These are phyloP conservation scores for Synodontis membranacea DNA, from an alignment of 2,113 vertebrate genomes.

Conservation along the genomic window DNA sequence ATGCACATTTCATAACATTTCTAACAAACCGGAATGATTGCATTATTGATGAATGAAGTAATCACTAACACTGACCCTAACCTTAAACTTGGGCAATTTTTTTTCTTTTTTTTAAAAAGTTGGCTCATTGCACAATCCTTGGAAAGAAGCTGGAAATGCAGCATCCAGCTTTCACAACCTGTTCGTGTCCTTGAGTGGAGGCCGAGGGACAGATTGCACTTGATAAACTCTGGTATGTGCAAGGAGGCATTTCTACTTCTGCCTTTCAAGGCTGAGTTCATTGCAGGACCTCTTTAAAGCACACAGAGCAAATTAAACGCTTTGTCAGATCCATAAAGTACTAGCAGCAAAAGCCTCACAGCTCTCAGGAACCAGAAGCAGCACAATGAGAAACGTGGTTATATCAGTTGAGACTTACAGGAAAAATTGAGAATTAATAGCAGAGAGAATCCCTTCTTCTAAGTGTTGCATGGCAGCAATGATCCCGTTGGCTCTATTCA, in stretches of 20 bases:
- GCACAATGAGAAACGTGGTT: neutral
- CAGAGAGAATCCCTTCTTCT: neutral
- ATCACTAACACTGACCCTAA: neutral
- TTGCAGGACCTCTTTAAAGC: slow-evolving; percentile 26
- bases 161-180: neutral
- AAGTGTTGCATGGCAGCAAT: neutral
- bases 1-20: neutral
- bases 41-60: neutral
- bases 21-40: neutral
- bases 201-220: slow-evolving; percentile 31
- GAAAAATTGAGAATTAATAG: neutral
- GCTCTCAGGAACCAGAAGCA: slow-evolving; percentile 3
- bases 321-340: slow-evolving; percentile 13
- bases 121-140: neutral
- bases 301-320: slow-evolving; percentile 28
- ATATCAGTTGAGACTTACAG: neutral
- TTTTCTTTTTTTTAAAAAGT: neutral
- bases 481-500: neutral
- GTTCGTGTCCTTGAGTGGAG: slow-evolving; percentile 4
- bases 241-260: slow-evolving; percentile 13
- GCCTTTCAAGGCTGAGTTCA: slow-evolving; percentile 20
- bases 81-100: neutral
- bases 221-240: slow-evolving; percentile 35
- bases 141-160: neutral
- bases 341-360: neutral